Conservation (phyloP, 2,888 invertebrate species). For the Catotricha subobsoleta region DNA sequence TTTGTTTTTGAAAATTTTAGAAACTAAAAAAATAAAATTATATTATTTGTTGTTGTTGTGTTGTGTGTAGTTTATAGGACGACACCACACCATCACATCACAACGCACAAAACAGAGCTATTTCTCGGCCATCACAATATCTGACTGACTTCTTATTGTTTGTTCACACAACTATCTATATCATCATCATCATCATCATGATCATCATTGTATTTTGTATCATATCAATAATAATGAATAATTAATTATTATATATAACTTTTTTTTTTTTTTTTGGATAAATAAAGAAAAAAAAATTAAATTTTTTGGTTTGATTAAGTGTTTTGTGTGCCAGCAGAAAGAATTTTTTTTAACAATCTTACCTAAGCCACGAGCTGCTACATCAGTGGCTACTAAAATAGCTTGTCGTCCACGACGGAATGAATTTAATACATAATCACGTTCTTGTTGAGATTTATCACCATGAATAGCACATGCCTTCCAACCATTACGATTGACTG, state of each 20-base stretch:
- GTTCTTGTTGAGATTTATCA: constrained; percentile 80
- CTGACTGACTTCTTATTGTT: constrained; percentile 13
- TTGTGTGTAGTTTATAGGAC: background rate
- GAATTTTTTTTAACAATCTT: too few relatives aligned
- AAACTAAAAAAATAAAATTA: background rate
- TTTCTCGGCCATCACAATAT: constrained; percentile 13
- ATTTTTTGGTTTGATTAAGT: too few relatives aligned
- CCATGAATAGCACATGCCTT: constrained; percentile 65
- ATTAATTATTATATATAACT: background rate
- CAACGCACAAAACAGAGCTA: constrained; percentile 1
- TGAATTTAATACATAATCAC: constrained; percentile 70
- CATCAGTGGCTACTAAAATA: constrained; percentile 86
- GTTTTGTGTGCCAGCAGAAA: too few relatives aligned
- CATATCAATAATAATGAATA: background rate
- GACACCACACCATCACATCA: constrained; percentile 1
- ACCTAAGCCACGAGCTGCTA: constrained; percentile 85
- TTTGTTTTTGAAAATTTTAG: background rate
- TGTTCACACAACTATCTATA: constrained; percentile 3
- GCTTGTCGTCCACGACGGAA: constrained; percentile 59
- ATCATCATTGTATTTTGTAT: too few relatives aligned
- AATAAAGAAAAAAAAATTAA: too few relatives aligned
- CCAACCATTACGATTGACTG: constrained; percentile 63
- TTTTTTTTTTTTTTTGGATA: background rate
- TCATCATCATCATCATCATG: constrained; percentile 5
- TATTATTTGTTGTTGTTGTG: too few relatives aligned